Percentiles rank a stretch among this genome's conserved stretches.
Evolutionary conservation across 35 echinoderm and acorn worm species (phyloP).

Genomic region (Holothuria glaberrima): DNA sequence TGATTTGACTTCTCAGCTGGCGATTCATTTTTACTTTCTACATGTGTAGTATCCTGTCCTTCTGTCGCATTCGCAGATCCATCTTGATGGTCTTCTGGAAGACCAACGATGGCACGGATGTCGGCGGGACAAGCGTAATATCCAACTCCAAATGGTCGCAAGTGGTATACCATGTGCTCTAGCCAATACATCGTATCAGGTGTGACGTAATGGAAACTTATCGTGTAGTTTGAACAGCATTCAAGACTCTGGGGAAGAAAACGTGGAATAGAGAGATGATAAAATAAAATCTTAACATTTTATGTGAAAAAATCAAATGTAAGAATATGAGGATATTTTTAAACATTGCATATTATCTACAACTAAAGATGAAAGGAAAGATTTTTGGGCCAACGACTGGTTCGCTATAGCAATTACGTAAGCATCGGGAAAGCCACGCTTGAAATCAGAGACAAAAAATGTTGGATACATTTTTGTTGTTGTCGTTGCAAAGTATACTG

Average conservation of each 20-base stretch:
- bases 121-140: neutral
- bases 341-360: too few species aligned
- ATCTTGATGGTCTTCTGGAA: neutral
- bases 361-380: too few species aligned
- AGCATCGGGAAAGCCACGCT: too few species aligned
- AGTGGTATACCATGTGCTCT: constrained; percentile 8
- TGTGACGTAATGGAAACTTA: constrained; percentile 36
- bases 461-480: too few species aligned
- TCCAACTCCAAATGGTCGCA: constrained; percentile 7
- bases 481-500: too few species aligned
- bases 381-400: too few species aligned
- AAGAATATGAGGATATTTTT: too few species aligned
- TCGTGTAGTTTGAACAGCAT: constrained; percentile 9
- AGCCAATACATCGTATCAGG: neutral
- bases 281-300: too few species aligned
- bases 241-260: neutral
- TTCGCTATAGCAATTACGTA: too few species aligned
- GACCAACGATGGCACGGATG: neutral
- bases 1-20: neutral
- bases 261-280: too few species aligned
- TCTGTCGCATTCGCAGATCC: neutral
- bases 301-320: too few species aligned
- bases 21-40: neutral
- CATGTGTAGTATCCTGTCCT: neutral
- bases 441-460: too few species aligned